These are phyloP conservation scores for Stomatorhinus ivindoensis DNA, from an alignment of 2,113 vertebrate species.

Conservation along the genomic window DNA sequence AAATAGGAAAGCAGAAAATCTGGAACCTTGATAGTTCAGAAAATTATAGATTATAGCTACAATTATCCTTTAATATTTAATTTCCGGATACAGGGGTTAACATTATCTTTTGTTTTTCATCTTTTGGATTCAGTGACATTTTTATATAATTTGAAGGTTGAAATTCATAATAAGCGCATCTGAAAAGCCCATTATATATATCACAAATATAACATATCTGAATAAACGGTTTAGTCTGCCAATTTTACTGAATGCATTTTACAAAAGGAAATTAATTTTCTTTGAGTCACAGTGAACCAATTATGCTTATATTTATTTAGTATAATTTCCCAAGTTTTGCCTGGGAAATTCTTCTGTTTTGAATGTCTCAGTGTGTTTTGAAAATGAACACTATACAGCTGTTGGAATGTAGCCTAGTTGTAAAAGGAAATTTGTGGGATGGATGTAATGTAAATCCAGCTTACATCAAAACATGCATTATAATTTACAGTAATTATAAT, in stretches of 20 bases:
- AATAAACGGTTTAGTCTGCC: slow-evolving; percentile 31
- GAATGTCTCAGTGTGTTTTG: neutral
- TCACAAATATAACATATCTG: slow-evolving; percentile 30
- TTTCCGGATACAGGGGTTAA: slow-evolving; percentile 4
- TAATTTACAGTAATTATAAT: neutral
- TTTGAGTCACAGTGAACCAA: neutral
- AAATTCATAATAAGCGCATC: slow-evolving; percentile 18
- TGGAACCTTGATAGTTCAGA: neutral
- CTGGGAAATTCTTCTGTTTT: neutral
- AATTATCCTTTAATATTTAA: neutral
- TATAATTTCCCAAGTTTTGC: neutral
- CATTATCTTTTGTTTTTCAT: neutral
- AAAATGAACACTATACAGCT: neutral
- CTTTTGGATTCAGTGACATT: neutral
- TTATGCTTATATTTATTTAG: neutral
- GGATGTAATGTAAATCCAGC: neutral
- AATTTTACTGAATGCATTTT: slow-evolving; percentile 15
- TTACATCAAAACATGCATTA: neutral
- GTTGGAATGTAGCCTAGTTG: neutral
- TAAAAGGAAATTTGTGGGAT: neutral
- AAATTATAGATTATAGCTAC: neutral
- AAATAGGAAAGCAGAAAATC: neutral
- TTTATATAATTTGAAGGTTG: neutral
- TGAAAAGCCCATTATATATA: slow-evolving; percentile 22
- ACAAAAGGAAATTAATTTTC: slow-evolving; percentile 19